phyloP scores from a whole-genome alignment of 2,888 invertebrate species.

The Acleris laterana region DNA sequence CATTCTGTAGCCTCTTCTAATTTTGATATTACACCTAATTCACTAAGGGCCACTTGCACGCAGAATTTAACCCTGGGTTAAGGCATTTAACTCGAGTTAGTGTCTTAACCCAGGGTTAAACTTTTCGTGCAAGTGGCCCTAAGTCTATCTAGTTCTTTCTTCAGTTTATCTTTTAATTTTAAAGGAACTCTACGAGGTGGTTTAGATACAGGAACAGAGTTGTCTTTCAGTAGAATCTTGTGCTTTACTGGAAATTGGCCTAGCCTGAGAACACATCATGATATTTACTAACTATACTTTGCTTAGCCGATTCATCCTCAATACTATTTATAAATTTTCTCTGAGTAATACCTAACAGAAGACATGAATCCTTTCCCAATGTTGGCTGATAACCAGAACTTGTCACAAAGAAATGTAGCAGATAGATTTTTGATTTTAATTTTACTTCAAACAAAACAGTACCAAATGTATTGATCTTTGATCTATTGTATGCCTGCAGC shows the following conservation, averaged over 20 bases:
- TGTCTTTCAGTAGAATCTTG: not conserved
- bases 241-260: not conserved
- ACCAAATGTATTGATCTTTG: slow-evolving; percentile 4
- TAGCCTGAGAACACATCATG: slow-evolving; percentile 2
- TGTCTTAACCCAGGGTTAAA: no score
- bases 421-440: not conserved
- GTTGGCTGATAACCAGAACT: not conserved
- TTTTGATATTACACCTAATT: slow-evolving; percentile 26
- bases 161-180: slow-evolving; percentile 16
- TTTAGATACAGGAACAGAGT: slow-evolving; percentile 13
- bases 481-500: not conserved
- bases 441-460: not conserved
- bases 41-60: no score
- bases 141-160: slow-evolving; percentile 10
- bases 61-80: no score
- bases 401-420: slow-evolving; percentile 8
- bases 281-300: not conserved
- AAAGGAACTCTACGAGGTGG: slow-evolving; percentile 19
- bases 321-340: slow-evolving; percentile 3
- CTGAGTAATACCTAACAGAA: not conserved
- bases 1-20: slow-evolving; percentile 24
- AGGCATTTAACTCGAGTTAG: no score
- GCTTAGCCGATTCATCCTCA: not conserved
- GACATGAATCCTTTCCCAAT: not conserved
- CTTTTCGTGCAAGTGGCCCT: no score